Evolutionary conservation across 2,113 vertebrate species (phyloP), one percentile per base, ranked within the genome.

Genomic region (Eira barbara): DNA sequence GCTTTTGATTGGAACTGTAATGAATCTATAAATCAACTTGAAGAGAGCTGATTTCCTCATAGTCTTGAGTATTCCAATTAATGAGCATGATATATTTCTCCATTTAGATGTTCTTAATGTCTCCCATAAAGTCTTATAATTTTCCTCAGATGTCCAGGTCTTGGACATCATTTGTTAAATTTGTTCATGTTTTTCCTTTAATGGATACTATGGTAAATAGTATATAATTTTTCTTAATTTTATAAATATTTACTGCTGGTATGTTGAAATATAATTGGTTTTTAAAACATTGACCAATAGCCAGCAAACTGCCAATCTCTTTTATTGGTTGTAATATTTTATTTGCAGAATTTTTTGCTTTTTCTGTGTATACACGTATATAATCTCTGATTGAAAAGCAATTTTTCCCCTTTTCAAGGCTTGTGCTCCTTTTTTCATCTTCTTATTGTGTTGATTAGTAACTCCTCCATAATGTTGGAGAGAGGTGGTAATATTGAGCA

Each of bases 71-170:
- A 36, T 69, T 79, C 34, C 6, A n/a, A 14, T 88, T 52, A 91
- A 55, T 6, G 6, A 45, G 15, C 8, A 52, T 42, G 36, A 7
- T 31, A 27, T 81, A 74, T 45, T 82, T 95, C 31, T 92, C 45
- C 79, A 87, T 81, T 81, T 92, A 87, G n/a, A 81, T 27, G 42
- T 73, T 96, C 76, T 93, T 96, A 83, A 83, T 52, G 21, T 94
- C 45, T 63, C 45, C 15, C 73, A 15, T 71, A 52, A 79, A 21
- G 34, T 52, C 34, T 85, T 79, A 27, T 14, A 73, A 23, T 69
- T 67, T 85, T 73, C 79, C 29, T 63, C 63, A 74, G 63, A 42
- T 42, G 39, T 42, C 39, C 39, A 79, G 27, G 25, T 20, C n/a
- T 8, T 94, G 13, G 42, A 67, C 20, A 61, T 78, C 13, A 85